Percentiles rank a stretch among this genome's conserved stretches.
phyloP scores from a whole-genome alignment of 2,888 invertebrate species.

The Automeris io region DNA sequence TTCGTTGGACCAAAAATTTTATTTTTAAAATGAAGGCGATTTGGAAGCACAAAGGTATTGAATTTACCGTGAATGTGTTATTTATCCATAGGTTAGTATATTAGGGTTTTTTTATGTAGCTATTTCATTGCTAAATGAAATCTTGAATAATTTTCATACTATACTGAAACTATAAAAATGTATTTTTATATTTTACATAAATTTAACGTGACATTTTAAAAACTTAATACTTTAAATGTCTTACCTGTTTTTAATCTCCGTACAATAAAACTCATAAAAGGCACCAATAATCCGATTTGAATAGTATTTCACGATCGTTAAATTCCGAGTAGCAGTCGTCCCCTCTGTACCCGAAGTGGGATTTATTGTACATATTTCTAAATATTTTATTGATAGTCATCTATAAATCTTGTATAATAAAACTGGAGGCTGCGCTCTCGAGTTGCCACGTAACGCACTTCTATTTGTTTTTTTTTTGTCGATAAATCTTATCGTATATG shows the following conservation, averaged over 20 bases:
- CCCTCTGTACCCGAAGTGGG: constrained; percentile 27
- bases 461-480: constrained; percentile 29
- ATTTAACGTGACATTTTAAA: no score
- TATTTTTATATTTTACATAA: no score
- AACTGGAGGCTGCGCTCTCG: constrained; percentile 34
- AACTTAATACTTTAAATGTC: no score
- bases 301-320: constrained; percentile 42
- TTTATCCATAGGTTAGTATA: no score
- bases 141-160: no score
- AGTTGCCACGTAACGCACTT: constrained; percentile 50
- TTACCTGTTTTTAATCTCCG: constrained; percentile 5
- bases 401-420: constrained; percentile 52
- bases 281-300: constrained; percentile 45
- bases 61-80: no score
- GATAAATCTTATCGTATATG: constrained; percentile 49
- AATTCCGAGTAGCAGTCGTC: constrained; percentile 33
- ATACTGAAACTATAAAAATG: no score
- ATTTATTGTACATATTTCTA: constrained; percentile 45
- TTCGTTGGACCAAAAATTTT: no score
- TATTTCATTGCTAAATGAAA: no score
- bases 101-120: no score
- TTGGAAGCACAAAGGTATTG: no score
- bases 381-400: constrained; percentile 53
- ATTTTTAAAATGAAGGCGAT: no score
- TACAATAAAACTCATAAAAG: constrained; percentile 33